phyloP scores from a whole-genome alignment of 2,113 vertebrate genomes.

The Acrocephalus kingi region DNA sequence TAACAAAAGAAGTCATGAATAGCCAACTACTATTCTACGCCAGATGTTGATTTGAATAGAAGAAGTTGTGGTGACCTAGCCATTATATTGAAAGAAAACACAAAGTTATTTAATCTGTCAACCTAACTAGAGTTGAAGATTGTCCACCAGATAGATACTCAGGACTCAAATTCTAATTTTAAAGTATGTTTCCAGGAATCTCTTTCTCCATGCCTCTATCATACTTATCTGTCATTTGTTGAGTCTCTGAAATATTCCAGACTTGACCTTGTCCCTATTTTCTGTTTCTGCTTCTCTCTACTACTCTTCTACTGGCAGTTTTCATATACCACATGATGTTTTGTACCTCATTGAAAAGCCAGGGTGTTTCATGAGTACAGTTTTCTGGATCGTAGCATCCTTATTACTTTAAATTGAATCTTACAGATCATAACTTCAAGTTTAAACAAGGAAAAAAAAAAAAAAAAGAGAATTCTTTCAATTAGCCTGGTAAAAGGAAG shows the following conservation, averaged over 20 bases:
- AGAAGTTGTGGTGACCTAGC: neutral
- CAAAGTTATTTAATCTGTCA: neutral
- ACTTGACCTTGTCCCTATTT: constrained; percentile 34
- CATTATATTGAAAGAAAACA: neutral
- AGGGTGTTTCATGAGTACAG: constrained; percentile 25
- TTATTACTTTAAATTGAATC: neutral
- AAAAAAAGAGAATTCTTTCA: neutral
- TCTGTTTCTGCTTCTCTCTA: constrained; percentile 40
- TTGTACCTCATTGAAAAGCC: constrained; percentile 21
- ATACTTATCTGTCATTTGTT: constrained; percentile 21
- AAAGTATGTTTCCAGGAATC: neutral
- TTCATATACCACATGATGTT: neutral
- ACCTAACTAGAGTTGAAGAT: neutral
- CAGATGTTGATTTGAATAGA: neutral
- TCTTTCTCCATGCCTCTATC: constrained; percentile 5
- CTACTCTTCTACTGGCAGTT: constrained; percentile 21
- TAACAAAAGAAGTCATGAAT: neutral
- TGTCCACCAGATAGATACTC: neutral
- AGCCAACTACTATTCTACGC: neutral
- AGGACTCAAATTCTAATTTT: neutral
- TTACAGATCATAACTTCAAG: neutral
- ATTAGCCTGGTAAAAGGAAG: neutral
- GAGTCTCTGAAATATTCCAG: constrained; percentile 62
- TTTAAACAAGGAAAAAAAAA: neutral
- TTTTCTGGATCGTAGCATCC: constrained; percentile 36